Percentiles rank a stretch among this genome's conserved stretches.
Evolutionary conservation across 2,888 invertebrate genomes (phyloP).

Genomic region (Mythimna lalbum): DNA sequence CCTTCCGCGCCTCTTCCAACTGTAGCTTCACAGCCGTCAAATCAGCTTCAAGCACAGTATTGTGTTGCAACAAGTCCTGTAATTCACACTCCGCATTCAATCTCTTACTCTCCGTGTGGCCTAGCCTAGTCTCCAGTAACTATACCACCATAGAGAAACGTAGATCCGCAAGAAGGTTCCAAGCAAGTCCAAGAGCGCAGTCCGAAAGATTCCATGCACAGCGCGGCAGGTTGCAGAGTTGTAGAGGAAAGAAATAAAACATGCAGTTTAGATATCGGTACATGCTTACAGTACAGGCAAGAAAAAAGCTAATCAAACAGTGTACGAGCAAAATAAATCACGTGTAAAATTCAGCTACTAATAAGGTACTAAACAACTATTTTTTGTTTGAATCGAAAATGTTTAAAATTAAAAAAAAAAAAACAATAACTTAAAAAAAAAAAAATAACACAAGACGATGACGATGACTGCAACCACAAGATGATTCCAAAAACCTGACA

Average conservation of each 20-base stretch:
- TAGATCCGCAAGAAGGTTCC: slow-evolving; percentile 73
- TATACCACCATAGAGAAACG: slow-evolving; percentile 75
- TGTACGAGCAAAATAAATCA: slow-evolving; percentile 26
- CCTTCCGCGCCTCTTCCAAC: slow-evolving; percentile 79
- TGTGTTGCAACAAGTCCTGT: slow-evolving; percentile 92
- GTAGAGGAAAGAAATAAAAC: slow-evolving; percentile 81
- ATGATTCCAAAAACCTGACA: slow-evolving; percentile 26
- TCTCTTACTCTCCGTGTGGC: slow-evolving; percentile 92
- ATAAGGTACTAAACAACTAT: background rate
- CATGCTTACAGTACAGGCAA: slow-evolving; percentile 53
- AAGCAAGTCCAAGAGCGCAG: slow-evolving; percentile 64
- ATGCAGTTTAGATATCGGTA: slow-evolving; percentile 81
- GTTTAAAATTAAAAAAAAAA: background rate
- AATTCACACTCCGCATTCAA: slow-evolving; percentile 90
- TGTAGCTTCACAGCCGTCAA: slow-evolving; percentile 88
- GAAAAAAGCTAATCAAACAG: slow-evolving; percentile 46
- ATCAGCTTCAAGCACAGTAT: slow-evolving; percentile 92
- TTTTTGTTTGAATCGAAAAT: background rate
- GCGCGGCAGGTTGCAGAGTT: slow-evolving; percentile 72
- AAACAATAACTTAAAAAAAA: background rate
- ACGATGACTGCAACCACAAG: slow-evolving; percentile 39
- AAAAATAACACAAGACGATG: slow-evolving; percentile 6
- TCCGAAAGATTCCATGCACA: slow-evolving; percentile 67
- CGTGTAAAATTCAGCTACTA: slow-evolving; percentile 5
- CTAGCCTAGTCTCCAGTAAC: slow-evolving; percentile 92